Conservation (phyloP, 2,113 vertebrate species). For the Lota lota region DNA sequence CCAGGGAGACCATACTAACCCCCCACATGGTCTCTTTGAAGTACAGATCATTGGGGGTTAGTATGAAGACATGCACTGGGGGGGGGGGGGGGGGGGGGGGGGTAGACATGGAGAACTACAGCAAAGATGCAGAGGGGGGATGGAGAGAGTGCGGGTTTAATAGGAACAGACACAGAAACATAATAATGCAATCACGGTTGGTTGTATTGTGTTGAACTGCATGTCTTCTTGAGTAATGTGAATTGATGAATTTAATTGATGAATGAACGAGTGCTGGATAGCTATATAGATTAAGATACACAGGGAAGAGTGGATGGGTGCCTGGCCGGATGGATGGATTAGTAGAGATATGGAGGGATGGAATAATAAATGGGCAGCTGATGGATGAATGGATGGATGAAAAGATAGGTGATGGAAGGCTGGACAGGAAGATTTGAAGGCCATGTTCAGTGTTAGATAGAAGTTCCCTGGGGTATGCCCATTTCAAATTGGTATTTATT, state of each 20-base stretch:
- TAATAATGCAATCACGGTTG: not conserved
- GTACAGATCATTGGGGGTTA: too few species aligned
- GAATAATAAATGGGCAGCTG: too few species aligned
- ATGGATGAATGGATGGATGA: not conserved
- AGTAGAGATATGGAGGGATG: too few species aligned
- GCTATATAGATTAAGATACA: too few species aligned
- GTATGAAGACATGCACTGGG: not conserved
- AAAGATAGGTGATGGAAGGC: slow-evolving; percentile 6
- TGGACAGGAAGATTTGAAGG: slow-evolving; percentile 11
- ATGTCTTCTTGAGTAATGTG: too few species aligned
- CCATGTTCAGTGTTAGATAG: slow-evolving; percentile 9
- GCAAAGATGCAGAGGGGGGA: not conserved
- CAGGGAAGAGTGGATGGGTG: too few species aligned
- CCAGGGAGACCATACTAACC: too few species aligned
- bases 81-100: not conserved
- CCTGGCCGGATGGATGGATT: too few species aligned
- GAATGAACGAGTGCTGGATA: too few species aligned
- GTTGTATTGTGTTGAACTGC: not conserved
- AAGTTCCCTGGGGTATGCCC: slow-evolving; percentile 34
- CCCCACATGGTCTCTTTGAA: too few species aligned
- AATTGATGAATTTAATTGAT: too few species aligned
- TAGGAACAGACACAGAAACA: not conserved
- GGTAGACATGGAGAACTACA: not conserved
- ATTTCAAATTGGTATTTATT: slow-evolving; percentile 61
- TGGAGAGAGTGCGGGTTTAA: not conserved